These are phyloP conservation scores for Eilema sororculum DNA, from an alignment of 2,888 invertebrate genomes.

Conservation along the genomic window DNA sequence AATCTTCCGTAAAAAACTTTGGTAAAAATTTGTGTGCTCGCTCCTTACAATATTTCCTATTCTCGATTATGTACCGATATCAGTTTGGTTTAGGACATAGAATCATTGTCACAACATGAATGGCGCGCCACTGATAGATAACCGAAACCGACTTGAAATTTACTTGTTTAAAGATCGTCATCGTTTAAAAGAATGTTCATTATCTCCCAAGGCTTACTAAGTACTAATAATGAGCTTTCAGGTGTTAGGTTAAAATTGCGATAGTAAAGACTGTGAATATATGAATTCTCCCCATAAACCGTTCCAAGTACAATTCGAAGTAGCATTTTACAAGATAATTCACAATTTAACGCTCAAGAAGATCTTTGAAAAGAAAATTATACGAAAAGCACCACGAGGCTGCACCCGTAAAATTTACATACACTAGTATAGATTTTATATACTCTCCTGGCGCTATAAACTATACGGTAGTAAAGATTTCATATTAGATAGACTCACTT, in stretches of 20 bases:
- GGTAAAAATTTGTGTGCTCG: no score
- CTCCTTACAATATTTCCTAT: no score
- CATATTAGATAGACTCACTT: slow-evolving; percentile 19
- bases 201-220: no score
- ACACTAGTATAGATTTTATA: slow-evolving; percentile 18
- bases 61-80: no score
- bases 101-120: not conserved
- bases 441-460: slow-evolving; percentile 23
- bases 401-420: slow-evolving; percentile 25
- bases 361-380: slow-evolving; percentile 12
- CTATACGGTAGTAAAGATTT: slow-evolving; percentile 22
- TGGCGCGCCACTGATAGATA: not conserved
- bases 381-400: slow-evolving; percentile 11
- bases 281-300: not conserved
- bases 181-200: no score
- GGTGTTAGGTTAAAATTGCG: not conserved
- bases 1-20: no score
- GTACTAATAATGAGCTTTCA: no score
- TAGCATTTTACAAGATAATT: slow-evolving; percentile 13
- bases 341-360: not conserved
- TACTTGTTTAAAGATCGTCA: no score
- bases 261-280: not conserved
- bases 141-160: no score
- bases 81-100: no score
- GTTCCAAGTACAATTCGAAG: not conserved